Base-by-base conservation (phyloP, 2,113 vertebrate species). In the Asarcornis scutulata region DNA sequence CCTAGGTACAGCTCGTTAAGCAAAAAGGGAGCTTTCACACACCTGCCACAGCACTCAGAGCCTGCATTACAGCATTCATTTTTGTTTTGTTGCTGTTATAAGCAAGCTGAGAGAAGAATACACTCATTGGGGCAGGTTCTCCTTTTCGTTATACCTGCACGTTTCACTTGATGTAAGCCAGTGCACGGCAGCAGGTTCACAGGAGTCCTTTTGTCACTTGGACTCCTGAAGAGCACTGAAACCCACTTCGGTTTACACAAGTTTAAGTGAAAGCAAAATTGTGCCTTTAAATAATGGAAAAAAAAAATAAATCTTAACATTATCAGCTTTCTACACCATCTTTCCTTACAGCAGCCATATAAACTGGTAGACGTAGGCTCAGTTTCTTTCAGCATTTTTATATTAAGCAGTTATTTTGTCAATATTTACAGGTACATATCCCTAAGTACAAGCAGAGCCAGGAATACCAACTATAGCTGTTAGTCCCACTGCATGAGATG, bases 401-500 rank as follows among this genome's bases (percentile, higher is more conserved):
- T 87, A 83, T 92, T 95, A 93, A 96, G 86, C 83, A 93, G 81
- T 42, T 95, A 96, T 95, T 94, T 94, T 92, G 86, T 68, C 95
- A 88, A 77, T 96, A 95, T 95, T 96, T 96, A 97, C 93, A 87
- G 1, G 60, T 79, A 67, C 27, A 66, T 86, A 90, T 88, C 71
- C 88, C 66, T 27, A 80, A 64, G 88, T 86, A 93, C 69, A 93
- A 96, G 95, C 87, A 94, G 84, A 95, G 77, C 88, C 13, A 26
- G 68, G 83, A 94, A 93, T 95, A 97, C 94, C 95, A 97, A 91
- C n/a, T 67, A 91, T 84, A 89, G 93, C 89, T 69, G 91, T 89
- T 85, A 86, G 92, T 76, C 78, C 82, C n/a, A 27, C 81, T 86
- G 86, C 82, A 31, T 8, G 87, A 94, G 95, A 96, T 92, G 91